A percentile compares a stretch with the other conserved stretches of the same genome.
These are phyloP conservation scores for Sericinus montela DNA, from an alignment of 2,888 invertebrate genomes.

Conservation along the genomic window DNA sequence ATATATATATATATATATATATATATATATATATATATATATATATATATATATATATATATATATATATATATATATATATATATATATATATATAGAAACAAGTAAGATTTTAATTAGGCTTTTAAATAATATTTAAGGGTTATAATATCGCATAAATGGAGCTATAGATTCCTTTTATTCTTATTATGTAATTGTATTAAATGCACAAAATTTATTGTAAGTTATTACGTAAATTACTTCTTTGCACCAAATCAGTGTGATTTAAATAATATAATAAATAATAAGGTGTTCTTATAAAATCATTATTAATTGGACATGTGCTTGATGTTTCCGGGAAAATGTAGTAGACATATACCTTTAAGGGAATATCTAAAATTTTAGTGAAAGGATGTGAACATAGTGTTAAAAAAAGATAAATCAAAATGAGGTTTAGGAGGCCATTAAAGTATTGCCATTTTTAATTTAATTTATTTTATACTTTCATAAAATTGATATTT, in stretches of 20 bases:
- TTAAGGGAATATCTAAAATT: conserved; percentile 7
- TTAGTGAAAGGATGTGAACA: conserved; percentile 48
- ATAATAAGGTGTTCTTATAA: conserved; percentile 3
- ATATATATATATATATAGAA: background rate
- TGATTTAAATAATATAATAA: conserved; percentile 8
- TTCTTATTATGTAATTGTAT: conserved; percentile 5
- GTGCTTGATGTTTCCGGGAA: conserved; percentile 1
- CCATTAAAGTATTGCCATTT: conserved; percentile 48
- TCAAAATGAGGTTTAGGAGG: conserved; percentile 56
- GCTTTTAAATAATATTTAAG: conserved; percentile 5
- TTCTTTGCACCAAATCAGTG: conserved; percentile 28
- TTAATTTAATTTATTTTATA: background rate
- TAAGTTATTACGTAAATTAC: conserved; percentile 11
- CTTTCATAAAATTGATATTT: background rate
- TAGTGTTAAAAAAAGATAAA: conserved; percentile 38
- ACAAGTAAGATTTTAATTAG: conserved; percentile 3
- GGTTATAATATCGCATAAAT: background rate
- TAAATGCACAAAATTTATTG: conserved; percentile 4
- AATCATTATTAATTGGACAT: background rate
- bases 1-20: too few species aligned
- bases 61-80: too few species aligned
- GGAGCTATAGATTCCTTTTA: background rate
- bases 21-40: too few species aligned
- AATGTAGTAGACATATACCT: conserved; percentile 18
- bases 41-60: too few species aligned